Percentiles rank a stretch among this genome's conserved stretches.
phyloP scores from a whole-genome alignment of 2,797 vertebrate species.

The Gila robusta region DNA sequence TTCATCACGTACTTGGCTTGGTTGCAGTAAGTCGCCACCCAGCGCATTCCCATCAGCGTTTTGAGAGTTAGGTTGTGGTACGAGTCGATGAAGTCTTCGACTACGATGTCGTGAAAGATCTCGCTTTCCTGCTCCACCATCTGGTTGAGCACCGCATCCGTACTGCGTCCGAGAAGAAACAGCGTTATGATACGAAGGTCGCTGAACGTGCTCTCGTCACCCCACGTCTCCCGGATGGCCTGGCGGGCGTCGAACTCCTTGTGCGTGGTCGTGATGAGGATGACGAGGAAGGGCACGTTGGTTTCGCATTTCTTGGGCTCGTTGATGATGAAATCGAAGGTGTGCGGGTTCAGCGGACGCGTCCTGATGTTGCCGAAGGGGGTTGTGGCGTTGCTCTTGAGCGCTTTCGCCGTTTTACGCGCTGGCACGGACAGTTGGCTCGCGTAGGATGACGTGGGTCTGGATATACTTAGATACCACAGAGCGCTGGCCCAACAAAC shows the following conservation, averaged over 20 bases:
- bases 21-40: constrained; percentile 89
- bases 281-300: constrained; percentile 86
- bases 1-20: constrained; percentile 92
- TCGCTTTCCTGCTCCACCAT: constrained; percentile 96
- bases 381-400: constrained; percentile 81
- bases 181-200: constrained; percentile 91
- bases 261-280: constrained; percentile 90
- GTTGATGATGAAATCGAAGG: constrained; percentile 93
- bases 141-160: constrained; percentile 85
- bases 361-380: constrained; percentile 94
- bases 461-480: constrained; percentile 95
- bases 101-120: constrained; percentile 90
- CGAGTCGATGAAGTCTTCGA: constrained; percentile 90
- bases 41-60: constrained; percentile 90
- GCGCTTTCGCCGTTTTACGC: constrained; percentile 80
- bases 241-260: constrained; percentile 91
- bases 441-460: constrained; percentile 90
- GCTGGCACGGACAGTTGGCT: constrained; percentile 85
- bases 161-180: constrained; percentile 87
- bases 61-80: constrained; percentile 91
- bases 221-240: constrained; percentile 95
- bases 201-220: constrained; percentile 91
- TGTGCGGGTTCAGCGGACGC: constrained; percentile 93
- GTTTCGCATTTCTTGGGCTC: constrained; percentile 94
- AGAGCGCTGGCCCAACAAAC: constrained; percentile 97